These are phyloP conservation scores for Mirza zaza DNA, from an alignment of 2,113 vertebrate species.

Conservation along the genomic window DNA sequence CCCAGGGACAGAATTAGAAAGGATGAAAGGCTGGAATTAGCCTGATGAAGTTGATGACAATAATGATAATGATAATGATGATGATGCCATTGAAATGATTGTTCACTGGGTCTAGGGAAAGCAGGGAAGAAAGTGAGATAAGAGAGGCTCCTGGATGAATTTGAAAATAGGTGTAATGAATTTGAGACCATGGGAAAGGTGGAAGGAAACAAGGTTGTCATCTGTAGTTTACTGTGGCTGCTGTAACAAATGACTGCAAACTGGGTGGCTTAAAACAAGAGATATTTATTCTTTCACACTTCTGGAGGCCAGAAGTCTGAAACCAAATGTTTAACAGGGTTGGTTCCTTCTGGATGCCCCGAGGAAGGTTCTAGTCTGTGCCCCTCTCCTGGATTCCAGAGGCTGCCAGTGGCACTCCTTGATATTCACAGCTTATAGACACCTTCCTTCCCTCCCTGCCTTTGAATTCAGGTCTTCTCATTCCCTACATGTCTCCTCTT, in stretches of 20 bases:
- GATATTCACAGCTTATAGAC: neutral
- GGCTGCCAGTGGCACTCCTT: neutral
- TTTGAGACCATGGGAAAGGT: neutral
- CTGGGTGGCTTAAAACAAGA: neutral
- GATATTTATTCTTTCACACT: neutral
- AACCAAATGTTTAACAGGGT: neutral
- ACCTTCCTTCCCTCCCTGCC: neutral
- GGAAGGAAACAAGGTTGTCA: neutral
- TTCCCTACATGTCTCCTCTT: neutral
- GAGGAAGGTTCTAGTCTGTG: neutral
- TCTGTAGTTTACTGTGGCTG: neutral
- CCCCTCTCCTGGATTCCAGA: neutral
- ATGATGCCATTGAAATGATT: neutral
- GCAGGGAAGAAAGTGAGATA: neutral
- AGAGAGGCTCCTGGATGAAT: neutral
- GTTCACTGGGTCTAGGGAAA: neutral
- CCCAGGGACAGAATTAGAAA: neutral
- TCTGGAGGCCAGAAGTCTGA: neutral
- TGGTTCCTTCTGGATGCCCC: neutral
- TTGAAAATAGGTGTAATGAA: neutral
- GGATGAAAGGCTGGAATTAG: neutral
- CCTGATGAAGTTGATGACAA: neutral
- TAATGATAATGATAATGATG: neutral
- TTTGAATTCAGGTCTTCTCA: neutral
- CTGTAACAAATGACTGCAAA: neutral